Evolutionary conservation across 2,888 invertebrate species (phyloP), one percentile per base, ranked within the genome.

Genomic region (Heliconius cydno): DNA sequence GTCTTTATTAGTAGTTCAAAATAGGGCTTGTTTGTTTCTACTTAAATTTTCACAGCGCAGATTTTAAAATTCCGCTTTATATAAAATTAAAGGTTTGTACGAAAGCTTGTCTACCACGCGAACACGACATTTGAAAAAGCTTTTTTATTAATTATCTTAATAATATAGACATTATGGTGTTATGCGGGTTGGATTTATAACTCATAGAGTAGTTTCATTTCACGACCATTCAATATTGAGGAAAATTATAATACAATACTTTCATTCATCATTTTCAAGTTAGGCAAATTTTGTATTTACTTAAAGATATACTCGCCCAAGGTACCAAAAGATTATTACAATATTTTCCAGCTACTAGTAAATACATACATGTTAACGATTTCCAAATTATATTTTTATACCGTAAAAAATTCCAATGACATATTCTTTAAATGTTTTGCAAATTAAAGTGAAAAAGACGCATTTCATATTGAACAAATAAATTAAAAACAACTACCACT

Each of bases 251-350:
- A 34, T 9, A 34, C 22, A 34, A 2, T 41, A 70, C 68, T 41
- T 70, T 25, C 15, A 15, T 41, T 25, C 5, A 3, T 68, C 28
- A n/a, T 34, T 22, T 30, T 72, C 22, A 19, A 25, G 28, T 10
- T 52, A 57, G 22, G 22, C 57, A 72, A 52, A 30, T 22, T 72
- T 75, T 41, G 1, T 28, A 63, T 34, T 25, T 25, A 25, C 25
- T 38, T 9, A 75, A 12, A 19, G 19, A 25, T 65, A 65, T 41
- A 41, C 19, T 25, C 28, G 41, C 65, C 41, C 41, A 41, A 65
- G 74, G 63, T 75, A 75, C 65, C 74, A 75, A 65, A 75, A 75
- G 74, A 75, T 75, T 75, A 75, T 75, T 75, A 75, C 63, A 75
- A 75, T 65, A 41, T 65, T 28, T 5, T 28, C 19, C 65, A 65